Conservation (phyloP, 35 echinoderm and acorn worm species). For the Hemicentrotus pulcherrimus region DNA sequence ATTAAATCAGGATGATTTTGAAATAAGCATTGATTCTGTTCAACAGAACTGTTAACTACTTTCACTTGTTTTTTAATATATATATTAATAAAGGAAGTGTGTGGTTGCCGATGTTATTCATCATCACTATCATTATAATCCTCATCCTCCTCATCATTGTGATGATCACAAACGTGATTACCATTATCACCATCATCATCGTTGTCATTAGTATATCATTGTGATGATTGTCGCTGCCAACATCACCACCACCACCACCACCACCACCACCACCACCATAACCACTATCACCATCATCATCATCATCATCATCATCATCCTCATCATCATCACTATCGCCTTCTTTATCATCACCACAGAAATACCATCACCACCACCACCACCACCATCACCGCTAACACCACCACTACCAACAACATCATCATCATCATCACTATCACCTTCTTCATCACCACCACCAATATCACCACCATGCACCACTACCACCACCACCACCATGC, state of each 20-base stretch:
- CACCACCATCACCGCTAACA: neutral
- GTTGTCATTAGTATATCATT: neutral
- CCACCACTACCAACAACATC: neutral
- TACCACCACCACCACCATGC: no score
- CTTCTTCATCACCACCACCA: no score
- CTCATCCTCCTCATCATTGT: neutral
- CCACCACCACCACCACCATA: neutral
- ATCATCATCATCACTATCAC: neutral
- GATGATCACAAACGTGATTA: neutral
- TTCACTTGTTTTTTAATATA: no score
- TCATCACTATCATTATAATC: neutral
- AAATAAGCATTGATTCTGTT: no score
- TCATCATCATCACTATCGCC: neutral
- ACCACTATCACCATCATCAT: neutral
- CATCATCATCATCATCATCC: neutral
- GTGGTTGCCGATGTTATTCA: neutral
- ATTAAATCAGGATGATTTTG: no score
- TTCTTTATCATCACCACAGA: neutral
- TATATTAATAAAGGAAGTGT: no score
- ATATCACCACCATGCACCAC: no score
- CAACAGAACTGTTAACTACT: no score
- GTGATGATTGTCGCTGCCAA: neutral
- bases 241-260: neutral
- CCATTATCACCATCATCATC: neutral
- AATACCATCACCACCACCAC: neutral